A percentile compares a stretch with the other conserved stretches of the same genome.
Evolutionary conservation across 2,113 vertebrate genomes (phyloP).

Genomic region (Tretioscincus oriximinensis): DNA sequence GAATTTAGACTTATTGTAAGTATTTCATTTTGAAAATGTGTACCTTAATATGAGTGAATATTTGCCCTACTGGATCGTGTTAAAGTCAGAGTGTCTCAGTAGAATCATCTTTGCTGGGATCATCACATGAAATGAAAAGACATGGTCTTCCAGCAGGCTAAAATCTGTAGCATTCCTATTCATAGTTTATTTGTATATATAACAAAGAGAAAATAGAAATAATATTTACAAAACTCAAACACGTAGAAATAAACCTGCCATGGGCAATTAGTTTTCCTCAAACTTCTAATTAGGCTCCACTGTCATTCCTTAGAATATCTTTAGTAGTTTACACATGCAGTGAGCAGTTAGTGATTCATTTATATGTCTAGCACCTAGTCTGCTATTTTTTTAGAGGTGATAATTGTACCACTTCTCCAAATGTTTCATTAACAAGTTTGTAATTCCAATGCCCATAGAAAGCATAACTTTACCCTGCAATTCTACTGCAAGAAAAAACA

Average conservation of each 20-base stretch:
- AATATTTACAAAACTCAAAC: too few species aligned
- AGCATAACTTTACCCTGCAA: conserved; percentile 6
- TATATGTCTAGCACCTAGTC: conserved; percentile 54
- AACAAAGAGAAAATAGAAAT: too few species aligned
- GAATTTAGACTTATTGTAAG: too few species aligned
- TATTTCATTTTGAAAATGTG: background rate
- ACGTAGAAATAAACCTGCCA: too few species aligned
- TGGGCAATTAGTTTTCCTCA: background rate
- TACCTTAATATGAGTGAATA: background rate
- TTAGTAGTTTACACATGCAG: conserved; percentile 20
- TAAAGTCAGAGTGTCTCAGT: background rate
- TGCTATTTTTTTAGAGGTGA: background rate
- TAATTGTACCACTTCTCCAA: conserved; percentile 27
- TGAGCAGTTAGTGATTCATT: conserved; percentile 1
- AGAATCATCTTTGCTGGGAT: background rate
- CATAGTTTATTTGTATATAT: too few species aligned
- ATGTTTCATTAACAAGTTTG: conserved; percentile 35
- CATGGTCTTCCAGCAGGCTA: too few species aligned
- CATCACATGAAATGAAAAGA: too few species aligned
- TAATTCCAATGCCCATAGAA: background rate
- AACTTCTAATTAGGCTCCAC: background rate
- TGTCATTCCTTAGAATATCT: background rate
- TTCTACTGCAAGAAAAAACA: conserved; percentile 1
- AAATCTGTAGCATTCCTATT: too few species aligned
- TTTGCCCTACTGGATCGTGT: background rate